Conservation (phyloP, 2,797 vertebrate genomes). For the Hippoglossus hippoglossus region DNA sequence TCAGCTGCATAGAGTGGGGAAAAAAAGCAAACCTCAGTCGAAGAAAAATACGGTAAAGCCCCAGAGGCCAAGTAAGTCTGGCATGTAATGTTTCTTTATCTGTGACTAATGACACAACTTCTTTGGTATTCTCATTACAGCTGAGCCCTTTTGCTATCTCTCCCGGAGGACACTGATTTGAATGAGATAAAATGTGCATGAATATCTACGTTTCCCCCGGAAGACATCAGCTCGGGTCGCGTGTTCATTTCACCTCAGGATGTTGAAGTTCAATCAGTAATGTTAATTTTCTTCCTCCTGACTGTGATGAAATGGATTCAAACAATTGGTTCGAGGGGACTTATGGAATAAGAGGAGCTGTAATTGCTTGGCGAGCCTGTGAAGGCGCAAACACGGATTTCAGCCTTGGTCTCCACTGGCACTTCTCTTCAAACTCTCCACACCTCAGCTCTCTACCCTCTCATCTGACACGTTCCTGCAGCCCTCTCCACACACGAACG, state of each 20-base stretch:
- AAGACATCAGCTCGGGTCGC: slow-evolving; percentile 29
- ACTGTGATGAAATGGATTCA: slow-evolving; percentile 41
- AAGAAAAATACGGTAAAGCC: slow-evolving; percentile 60
- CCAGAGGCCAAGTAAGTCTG: slow-evolving; percentile 61
- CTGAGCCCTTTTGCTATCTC: slow-evolving; percentile 30
- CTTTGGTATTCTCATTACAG: slow-evolving; percentile 60
- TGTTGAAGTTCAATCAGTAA: slow-evolving; percentile 40
- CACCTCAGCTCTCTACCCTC: neutral
- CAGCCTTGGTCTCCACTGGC: slow-evolving; percentile 14
- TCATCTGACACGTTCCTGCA: slow-evolving; percentile 22
- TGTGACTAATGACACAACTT: slow-evolving; percentile 69
- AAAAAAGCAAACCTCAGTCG: slow-evolving; percentile 41
- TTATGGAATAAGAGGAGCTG: slow-evolving; percentile 20
- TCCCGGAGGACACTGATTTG: slow-evolving; percentile 54
- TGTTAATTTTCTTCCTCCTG: slow-evolving; percentile 37
- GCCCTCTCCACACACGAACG: slow-evolving; percentile 16
- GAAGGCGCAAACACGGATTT: slow-evolving; percentile 24
- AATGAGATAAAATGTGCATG: slow-evolving; percentile 43
- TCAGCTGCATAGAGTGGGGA: slow-evolving; percentile 32
- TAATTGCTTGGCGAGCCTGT: slow-evolving; percentile 33
- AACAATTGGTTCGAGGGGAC: slow-evolving; percentile 26
- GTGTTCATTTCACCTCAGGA: slow-evolving; percentile 36
- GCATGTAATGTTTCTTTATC: slow-evolving; percentile 74
- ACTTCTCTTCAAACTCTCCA: slow-evolving; percentile 6
- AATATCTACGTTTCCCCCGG: slow-evolving; percentile 27